Evolutionary conservation across 2,113 vertebrate species (phyloP).

Genomic region (mouse (Mus musculus)): GRCm39 chr4:118034501-118035000

Average conservation of each 20-base stretch:
- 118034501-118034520: not conserved
- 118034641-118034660: slow-evolving; percentile 95
- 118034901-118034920: too few relatives aligned
- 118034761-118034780: slow-evolving; percentile 58
- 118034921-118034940: too few relatives aligned
- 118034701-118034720: slow-evolving; percentile 89
- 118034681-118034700: slow-evolving; percentile 93
- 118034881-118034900: too few relatives aligned
- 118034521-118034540: not conserved
- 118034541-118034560: not conserved
- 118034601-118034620: slow-evolving; percentile 95
- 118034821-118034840: slow-evolving; percentile 39
- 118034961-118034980: too few relatives aligned
- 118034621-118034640: slow-evolving; percentile 96
- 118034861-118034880: not conserved
- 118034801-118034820: slow-evolving; percentile 34
- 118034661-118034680: slow-evolving; percentile 94
- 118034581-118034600: slow-evolving; percentile 92
- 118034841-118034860: not conserved
- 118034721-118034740: slow-evolving; percentile 89
- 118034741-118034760: slow-evolving; percentile 52
- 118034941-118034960: too few relatives aligned
- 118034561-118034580: not conserved
- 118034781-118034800: slow-evolving; percentile 39
- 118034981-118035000: too few relatives aligned